Evolutionary conservation across 2,113 vertebrate species (phyloP).

Genomic region (Turdus rufiventris): DNA sequence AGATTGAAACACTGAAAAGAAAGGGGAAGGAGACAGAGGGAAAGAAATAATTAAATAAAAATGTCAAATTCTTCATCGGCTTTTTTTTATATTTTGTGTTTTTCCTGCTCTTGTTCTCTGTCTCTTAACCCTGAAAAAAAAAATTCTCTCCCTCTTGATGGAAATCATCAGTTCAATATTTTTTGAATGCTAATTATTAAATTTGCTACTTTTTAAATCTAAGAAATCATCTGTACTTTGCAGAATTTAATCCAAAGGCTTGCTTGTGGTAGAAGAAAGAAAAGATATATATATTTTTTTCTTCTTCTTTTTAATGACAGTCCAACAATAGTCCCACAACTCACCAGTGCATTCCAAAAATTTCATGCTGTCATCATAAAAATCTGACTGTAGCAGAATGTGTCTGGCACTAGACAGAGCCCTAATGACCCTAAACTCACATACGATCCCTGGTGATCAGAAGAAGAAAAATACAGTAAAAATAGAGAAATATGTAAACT

Average conservation of each 20-base stretch:
- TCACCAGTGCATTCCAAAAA: constrained; percentile 77
- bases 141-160: neutral
- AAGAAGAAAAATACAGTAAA: constrained; percentile 64
- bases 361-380: constrained; percentile 79
- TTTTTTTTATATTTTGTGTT: constrained; percentile 12
- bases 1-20: constrained; percentile 41
- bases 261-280: neutral
- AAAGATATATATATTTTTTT: neutral
- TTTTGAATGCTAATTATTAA: neutral
- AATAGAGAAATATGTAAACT: constrained; percentile 72
- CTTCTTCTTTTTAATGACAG: constrained; percentile 37
- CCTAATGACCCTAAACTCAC: constrained; percentile 72
- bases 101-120: neutral
- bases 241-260: neutral
- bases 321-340: constrained; percentile 58
- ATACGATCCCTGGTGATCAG: constrained; percentile 69
- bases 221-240: neutral
- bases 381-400: constrained; percentile 62
- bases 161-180: neutral
- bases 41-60: constrained; percentile 38
- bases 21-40: neutral
- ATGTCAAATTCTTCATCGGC: constrained; percentile 36
- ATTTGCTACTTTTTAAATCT: neutral
- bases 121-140: constrained; percentile 5
- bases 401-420: constrained; percentile 69